Conservation (phyloP, 64 coral and sea anemone genomes). For the Dendronephthya gigantea region DNA sequence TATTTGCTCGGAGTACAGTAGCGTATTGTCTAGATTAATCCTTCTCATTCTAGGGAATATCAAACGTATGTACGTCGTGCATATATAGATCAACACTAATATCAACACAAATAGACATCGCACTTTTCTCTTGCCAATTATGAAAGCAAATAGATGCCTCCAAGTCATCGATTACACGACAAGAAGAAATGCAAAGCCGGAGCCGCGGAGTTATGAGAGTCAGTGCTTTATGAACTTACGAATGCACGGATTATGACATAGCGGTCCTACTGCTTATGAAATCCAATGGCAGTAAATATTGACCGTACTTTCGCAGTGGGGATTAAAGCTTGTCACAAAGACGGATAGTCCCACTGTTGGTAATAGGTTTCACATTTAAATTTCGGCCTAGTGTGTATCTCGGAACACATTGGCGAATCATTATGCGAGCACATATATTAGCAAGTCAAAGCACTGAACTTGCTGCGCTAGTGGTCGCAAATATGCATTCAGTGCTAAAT, state of each 20-base stretch:
- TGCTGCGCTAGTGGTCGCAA: background rate
- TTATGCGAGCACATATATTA: background rate
- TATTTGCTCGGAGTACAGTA: background rate
- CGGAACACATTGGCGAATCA: background rate
- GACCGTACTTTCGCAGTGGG: slow-evolving; percentile 16
- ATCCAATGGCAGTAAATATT: slow-evolving; percentile 14
- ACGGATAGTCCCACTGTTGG: background rate
- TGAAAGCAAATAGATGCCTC: slow-evolving; percentile 3
- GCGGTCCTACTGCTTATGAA: slow-evolving; percentile 5
- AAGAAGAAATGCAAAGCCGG: background rate
- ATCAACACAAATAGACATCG: background rate
- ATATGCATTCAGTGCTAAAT: background rate
- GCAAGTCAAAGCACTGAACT: background rate
- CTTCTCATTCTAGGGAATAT: background rate
- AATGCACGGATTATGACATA: background rate
- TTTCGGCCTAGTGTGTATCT: background rate
- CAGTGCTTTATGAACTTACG: no score
- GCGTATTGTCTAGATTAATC: background rate
- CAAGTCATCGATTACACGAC: background rate
- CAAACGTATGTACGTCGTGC: background rate
- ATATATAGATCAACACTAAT: background rate
- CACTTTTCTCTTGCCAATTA: background rate
- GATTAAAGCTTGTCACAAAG: slow-evolving; percentile 9
- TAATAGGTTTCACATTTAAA: slow-evolving; percentile 19
- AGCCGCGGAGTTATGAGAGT: background rate